phyloP scores from a whole-genome alignment of 1,140 invertebrate species.

The Drosophila cardini region DNA sequence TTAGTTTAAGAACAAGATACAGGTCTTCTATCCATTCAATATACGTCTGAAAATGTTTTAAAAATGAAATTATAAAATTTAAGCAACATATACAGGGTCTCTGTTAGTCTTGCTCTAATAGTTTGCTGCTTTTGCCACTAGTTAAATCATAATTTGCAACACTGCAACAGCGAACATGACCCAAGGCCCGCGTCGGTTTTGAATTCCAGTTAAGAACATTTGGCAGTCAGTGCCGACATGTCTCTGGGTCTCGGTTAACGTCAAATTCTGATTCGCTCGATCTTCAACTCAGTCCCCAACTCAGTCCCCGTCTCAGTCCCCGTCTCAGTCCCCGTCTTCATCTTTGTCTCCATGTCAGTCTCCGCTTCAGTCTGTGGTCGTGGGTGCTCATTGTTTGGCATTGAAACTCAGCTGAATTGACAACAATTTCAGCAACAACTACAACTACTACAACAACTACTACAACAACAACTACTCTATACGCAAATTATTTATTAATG shows the following conservation, averaged over 20 bases:
- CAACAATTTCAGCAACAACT: constrained; percentile 14
- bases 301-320: constrained; percentile 24
- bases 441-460: constrained; percentile 3
- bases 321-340: constrained; percentile 15
- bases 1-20: no score
- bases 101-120: no score
- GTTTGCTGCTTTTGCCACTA: no score
- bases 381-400: constrained; percentile 37
- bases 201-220: constrained; percentile 51
- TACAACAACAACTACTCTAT: constrained; percentile 1
- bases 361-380: constrained; percentile 16
- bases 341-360: background rate
- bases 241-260: constrained; percentile 19
- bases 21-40: no score
- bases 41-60: no score
- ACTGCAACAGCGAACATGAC: background rate
- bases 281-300: constrained; percentile 29
- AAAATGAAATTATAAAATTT: no score
- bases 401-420: constrained; percentile 32
- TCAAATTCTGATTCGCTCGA: constrained; percentile 42
- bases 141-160: constrained; percentile 41
- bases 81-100: no score
- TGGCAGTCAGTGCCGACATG: constrained; percentile 29
- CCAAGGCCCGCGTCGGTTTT: constrained; percentile 35
- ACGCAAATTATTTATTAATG: constrained; percentile 52